phyloP scores from a whole-genome alignment of 2,888 invertebrate genomes.

The Stenodera caucasica region DNA sequence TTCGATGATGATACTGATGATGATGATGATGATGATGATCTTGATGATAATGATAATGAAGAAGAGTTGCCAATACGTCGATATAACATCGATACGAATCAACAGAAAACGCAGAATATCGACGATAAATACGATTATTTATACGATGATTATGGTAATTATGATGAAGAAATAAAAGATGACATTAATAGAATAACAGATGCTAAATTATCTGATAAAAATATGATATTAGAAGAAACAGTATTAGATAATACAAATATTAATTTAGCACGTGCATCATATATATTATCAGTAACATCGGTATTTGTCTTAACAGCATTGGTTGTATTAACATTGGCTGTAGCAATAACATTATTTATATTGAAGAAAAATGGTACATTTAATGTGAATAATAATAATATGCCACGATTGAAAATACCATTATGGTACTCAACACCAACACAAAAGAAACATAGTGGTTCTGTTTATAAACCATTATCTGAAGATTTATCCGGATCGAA shows the following conservation, averaged over 20 bases:
- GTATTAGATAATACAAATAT: constrained; percentile 32
- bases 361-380: constrained; percentile 45
- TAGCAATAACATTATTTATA: constrained; percentile 48
- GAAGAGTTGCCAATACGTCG: constrained; percentile 22
- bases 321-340: constrained; percentile 59
- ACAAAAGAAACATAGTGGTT: constrained; percentile 70
- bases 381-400: constrained; percentile 46
- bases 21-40: constrained; percentile 54
- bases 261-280: constrained; percentile 40
- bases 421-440: constrained; percentile 49
- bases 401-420: constrained; percentile 50
- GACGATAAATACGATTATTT: constrained; percentile 50
- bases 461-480: constrained; percentile 77
- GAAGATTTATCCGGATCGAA: constrained; percentile 72
- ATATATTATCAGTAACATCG: constrained; percentile 53
- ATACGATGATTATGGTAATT: constrained; percentile 53
- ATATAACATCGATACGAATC: constrained; percentile 10
- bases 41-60: constrained; percentile 48
- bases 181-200: constrained; percentile 14
- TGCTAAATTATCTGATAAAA: constrained; percentile 2
- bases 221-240: constrained; percentile 18
- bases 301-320: constrained; percentile 63
- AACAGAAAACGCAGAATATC: not conserved
- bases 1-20: constrained; percentile 35
- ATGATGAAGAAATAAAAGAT: constrained; percentile 38